Percentiles rank a stretch among this genome's conserved stretches.
Evolutionary conservation across 2,888 invertebrate species (phyloP).

Genomic region (Drosophila tripunctata): DNA sequence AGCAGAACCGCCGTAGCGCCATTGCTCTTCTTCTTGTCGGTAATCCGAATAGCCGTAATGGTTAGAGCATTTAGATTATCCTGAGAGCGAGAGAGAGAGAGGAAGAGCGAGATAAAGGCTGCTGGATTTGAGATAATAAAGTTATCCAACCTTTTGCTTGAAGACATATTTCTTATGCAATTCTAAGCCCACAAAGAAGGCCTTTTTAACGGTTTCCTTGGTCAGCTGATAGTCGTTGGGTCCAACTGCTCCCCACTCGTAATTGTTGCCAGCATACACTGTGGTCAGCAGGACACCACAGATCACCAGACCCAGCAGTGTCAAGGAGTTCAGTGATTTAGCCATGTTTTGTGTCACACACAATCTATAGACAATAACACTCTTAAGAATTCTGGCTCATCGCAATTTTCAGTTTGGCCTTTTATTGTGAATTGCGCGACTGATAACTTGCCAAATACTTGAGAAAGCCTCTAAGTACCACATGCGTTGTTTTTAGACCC

Average conservation of each 20-base stretch:
- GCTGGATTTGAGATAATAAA: no score
- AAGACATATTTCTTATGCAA: constrained; percentile 66
- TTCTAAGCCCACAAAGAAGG: constrained; percentile 63
- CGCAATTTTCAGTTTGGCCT: constrained; percentile 14
- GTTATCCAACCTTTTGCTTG: constrained; percentile 67
- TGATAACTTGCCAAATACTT: constrained; percentile 33
- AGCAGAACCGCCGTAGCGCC: constrained; percentile 83
- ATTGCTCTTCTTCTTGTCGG: constrained; percentile 63
- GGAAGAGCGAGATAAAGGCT: no score
- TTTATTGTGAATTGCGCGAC: constrained; percentile 31
- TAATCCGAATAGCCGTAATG: constrained; percentile 67
- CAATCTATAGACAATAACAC: constrained; percentile 9
- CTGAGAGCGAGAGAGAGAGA: constrained; percentile 24
- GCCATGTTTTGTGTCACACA: constrained; percentile 19
- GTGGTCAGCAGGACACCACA: constrained; percentile 37
- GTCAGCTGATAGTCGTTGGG: constrained; percentile 66
- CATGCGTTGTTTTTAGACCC: neutral
- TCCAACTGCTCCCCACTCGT: constrained; percentile 72
- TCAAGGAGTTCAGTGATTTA: constrained; percentile 12
- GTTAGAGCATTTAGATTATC: constrained; percentile 60
- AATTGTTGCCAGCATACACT: constrained; percentile 64
- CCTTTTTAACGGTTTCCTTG: constrained; percentile 67
- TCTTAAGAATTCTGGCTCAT: constrained; percentile 17
- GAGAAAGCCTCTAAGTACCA: constrained; percentile 6
- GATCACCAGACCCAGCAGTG: constrained; percentile 30